phyloP scores from a whole-genome alignment of 2,888 invertebrate species.

The Aspidapion aeneum region DNA sequence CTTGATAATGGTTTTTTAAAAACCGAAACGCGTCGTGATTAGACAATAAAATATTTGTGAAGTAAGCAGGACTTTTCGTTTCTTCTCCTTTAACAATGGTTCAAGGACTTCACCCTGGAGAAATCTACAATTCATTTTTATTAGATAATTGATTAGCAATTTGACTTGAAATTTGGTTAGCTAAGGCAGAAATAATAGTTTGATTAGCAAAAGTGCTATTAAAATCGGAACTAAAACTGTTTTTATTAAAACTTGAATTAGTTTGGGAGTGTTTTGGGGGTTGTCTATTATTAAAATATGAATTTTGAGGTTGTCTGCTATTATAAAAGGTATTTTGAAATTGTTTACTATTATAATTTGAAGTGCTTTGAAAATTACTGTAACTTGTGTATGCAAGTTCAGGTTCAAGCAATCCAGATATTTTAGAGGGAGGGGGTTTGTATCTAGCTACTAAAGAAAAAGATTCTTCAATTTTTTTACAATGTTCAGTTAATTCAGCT shows the following conservation, averaged over 20 bases:
- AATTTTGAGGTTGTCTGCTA: background rate
- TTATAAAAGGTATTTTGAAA: background rate
- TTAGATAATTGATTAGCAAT: background rate
- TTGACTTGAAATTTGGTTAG: background rate
- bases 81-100: no score
- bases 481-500: background rate
- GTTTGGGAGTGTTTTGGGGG: background rate
- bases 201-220: background rate
- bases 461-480: slow-evolving; percentile 5
- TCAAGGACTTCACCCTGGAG: no score
- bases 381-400: background rate
- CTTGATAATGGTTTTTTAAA: no score
- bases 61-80: no score
- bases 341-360: background rate
- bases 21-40: no score
- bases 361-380: background rate
- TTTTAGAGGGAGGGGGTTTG: slow-evolving; percentile 28
- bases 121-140: no score
- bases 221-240: no score
- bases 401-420: background rate
- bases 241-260: background rate
- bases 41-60: no score
- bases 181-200: background rate
- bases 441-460: background rate
- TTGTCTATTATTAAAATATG: background rate